phyloP scores from a whole-genome alignment of 2,888 invertebrate genomes.

The Drosophila neonasuta region DNA sequence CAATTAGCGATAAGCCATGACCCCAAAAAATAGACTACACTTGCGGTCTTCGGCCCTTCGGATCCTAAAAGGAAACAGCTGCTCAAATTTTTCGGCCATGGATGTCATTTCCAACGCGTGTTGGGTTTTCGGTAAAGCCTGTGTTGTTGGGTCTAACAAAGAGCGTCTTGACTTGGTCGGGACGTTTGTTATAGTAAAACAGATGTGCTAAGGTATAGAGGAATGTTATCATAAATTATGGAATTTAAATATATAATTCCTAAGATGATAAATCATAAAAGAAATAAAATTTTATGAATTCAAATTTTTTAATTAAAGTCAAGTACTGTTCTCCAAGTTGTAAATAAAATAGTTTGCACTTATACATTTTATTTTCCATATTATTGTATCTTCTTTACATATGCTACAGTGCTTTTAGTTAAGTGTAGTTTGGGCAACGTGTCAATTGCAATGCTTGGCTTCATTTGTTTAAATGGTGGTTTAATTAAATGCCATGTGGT shows the following conservation, averaged over 20 bases:
- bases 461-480: constrained; percentile 35
- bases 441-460: not conserved
- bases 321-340: too few species aligned
- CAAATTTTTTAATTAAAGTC: too few species aligned
- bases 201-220: not conserved
- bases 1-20: constrained; percentile 69
- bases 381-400: not conserved
- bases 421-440: constrained; percentile 14
- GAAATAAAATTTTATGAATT: too few species aligned
- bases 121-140: not conserved
- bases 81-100: constrained; percentile 38
- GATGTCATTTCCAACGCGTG: constrained; percentile 9
- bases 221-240: constrained; percentile 1
- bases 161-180: not conserved
- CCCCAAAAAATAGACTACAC: constrained; percentile 29
- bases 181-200: constrained; percentile 22
- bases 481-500: constrained; percentile 47
- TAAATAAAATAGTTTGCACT: too few species aligned
- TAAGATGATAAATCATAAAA: not conserved
- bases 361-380: too few species aligned
- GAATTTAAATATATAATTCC: not conserved
- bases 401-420: not conserved
- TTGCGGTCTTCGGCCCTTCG: constrained; percentile 15
- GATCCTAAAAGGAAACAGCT: constrained; percentile 48
- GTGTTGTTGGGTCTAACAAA: not conserved